Conservation (phyloP, 2,888 invertebrate species). For the Epinotia bilunana region DNA sequence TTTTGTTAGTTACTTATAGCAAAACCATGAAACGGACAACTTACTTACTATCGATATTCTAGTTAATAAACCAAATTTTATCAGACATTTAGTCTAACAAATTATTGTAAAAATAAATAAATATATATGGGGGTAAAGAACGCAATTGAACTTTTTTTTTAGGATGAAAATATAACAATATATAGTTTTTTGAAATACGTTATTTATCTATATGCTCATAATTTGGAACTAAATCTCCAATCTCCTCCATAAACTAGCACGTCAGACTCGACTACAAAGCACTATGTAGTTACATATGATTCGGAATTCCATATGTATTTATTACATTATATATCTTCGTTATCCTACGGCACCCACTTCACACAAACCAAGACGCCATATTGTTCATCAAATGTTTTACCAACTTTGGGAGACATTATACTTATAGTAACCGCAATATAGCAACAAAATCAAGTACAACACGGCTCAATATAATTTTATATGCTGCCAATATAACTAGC, state of each 20-base stretch:
- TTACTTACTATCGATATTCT: neutral
- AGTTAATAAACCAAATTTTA: neutral
- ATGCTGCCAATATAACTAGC: neutral
- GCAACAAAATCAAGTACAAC: neutral
- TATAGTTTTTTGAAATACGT: neutral
- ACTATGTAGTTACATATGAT: constrained; percentile 40
- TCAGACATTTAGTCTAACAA: neutral
- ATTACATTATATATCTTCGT: constrained; percentile 42
- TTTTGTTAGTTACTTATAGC: neutral
- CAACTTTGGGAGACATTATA: neutral
- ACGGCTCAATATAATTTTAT: neutral
- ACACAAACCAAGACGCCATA: constrained; percentile 11
- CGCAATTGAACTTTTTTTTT: neutral
- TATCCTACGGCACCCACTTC: constrained; percentile 33
- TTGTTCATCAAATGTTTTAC: neutral
- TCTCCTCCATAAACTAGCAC: constrained; percentile 1
- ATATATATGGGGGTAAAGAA: neutral
- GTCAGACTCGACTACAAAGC: constrained; percentile 39
- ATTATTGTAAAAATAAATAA: neutral
- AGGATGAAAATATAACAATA: neutral
- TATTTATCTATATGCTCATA: too few relatives aligned
- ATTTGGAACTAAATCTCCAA: neutral
- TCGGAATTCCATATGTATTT: constrained; percentile 38
- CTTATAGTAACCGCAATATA: neutral
- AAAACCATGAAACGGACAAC: neutral